Evolutionary conservation across 2,113 vertebrate genomes (phyloP).

Genomic region (Nothoprocta pentlandii): DNA sequence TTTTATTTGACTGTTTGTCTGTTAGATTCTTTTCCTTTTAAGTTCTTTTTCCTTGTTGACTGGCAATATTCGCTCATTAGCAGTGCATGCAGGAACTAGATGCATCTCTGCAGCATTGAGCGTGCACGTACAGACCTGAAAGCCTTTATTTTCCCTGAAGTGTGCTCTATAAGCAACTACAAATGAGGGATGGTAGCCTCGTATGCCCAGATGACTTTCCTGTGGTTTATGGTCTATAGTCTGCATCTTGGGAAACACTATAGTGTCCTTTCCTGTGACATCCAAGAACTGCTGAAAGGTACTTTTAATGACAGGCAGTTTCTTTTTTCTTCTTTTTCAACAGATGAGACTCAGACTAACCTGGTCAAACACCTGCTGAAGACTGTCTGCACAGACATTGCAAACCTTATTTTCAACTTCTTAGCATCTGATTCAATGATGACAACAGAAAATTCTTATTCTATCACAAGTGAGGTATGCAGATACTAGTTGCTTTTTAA

Average conservation of each 20-base stretch:
- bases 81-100: neutral
- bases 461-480: conserved; percentile 88
- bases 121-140: neutral
- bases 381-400: conserved; percentile 90
- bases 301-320: neutral
- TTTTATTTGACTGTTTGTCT: neutral
- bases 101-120: neutral
- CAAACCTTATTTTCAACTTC: conserved; percentile 94
- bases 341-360: conserved; percentile 92
- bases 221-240: neutral
- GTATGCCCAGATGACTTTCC: neutral
- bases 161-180: neutral
- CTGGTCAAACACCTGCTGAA: conserved; percentile 91
- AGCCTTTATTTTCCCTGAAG: neutral
- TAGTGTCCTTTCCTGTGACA: neutral
- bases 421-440: conserved; percentile 92
- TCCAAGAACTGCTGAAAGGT: neutral
- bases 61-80: neutral
- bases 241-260: neutral
- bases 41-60: neutral
- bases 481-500: neutral
- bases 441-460: conserved; percentile 84
- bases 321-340: conserved; percentile 46
- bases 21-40: neutral
- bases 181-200: neutral